phyloP scores from a whole-genome alignment of 35 echinoderm and acorn worm species.

The Hemicentrotus pulcherrimus region DNA sequence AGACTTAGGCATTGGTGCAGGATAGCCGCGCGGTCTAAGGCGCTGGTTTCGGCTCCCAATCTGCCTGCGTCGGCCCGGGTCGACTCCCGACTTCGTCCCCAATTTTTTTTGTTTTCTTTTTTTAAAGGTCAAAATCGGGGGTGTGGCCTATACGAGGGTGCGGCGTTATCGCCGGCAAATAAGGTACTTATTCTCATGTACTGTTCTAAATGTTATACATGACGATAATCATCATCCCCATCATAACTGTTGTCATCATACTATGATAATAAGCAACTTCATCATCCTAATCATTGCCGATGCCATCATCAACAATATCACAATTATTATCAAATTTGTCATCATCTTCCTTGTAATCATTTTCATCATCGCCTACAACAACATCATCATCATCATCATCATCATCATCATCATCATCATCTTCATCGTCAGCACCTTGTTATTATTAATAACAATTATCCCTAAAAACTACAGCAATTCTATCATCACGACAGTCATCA shows the following conservation, averaged over 20 bases:
- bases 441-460: constrained; percentile 42
- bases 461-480: constrained; percentile 8
- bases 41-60: too few relatives aligned
- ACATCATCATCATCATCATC: constrained; percentile 62
- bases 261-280: constrained; percentile 51
- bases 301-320: constrained; percentile 49
- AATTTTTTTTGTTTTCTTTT: too few relatives aligned
- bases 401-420: constrained; percentile 63
- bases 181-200: too few relatives aligned
- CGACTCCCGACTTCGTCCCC: too few relatives aligned
- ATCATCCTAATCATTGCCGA: constrained; percentile 49
- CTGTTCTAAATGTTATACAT: background rate
- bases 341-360: constrained; percentile 50
- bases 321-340: constrained; percentile 48
- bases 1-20: too few relatives aligned
- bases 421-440: constrained; percentile 48
- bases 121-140: too few relatives aligned
- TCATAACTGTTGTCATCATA: constrained; percentile 17
- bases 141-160: too few relatives aligned
- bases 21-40: too few relatives aligned
- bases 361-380: constrained; percentile 48
- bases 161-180: too few relatives aligned
- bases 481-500: constrained; percentile 39
- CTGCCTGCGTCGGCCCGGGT: too few relatives aligned
- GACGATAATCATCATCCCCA: constrained; percentile 5